Conservation (phyloP, 1,140 invertebrate genomes). For the Subanguina moxae region DNA sequence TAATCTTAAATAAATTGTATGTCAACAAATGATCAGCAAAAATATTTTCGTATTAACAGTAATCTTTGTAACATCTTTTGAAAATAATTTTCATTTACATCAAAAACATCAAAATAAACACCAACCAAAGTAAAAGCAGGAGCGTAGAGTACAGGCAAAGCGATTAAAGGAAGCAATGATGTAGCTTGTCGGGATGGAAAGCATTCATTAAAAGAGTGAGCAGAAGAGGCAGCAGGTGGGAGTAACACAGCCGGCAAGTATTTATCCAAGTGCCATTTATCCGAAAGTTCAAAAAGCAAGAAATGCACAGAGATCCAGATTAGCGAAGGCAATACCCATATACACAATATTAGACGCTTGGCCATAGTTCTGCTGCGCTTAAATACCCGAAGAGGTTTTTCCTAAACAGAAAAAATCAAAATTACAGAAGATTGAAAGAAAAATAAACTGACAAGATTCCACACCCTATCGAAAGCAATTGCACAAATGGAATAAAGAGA, state of each 20-base stretch:
- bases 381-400: conserved; percentile 34
- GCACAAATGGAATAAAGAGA: conserved; percentile 40
- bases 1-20: background rate
- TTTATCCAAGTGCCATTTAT: background rate
- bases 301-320: conserved; percentile 34
- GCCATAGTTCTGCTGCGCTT: conserved; percentile 27
- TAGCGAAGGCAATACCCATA: conserved; percentile 32
- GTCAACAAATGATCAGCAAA: background rate
- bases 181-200: conserved; percentile 6
- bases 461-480: conserved; percentile 34
- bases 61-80: background rate
- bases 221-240: background rate
- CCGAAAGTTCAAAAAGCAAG: conserved; percentile 6
- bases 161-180: conserved; percentile 3
- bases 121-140: conserved; percentile 10
- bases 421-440: background rate
- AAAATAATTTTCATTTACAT: background rate
- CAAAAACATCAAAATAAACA: too few species aligned
- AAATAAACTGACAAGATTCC: conserved; percentile 17
- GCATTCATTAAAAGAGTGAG: background rate
- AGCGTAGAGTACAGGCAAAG: conserved; percentile 12
- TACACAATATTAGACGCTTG: conserved; percentile 25
- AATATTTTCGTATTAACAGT: background rate
- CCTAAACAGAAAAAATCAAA: background rate
- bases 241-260: background rate